These are phyloP conservation scores for Netelia fuscicornis DNA, from an alignment of 2,888 invertebrate species.

Conservation along the genomic window DNA sequence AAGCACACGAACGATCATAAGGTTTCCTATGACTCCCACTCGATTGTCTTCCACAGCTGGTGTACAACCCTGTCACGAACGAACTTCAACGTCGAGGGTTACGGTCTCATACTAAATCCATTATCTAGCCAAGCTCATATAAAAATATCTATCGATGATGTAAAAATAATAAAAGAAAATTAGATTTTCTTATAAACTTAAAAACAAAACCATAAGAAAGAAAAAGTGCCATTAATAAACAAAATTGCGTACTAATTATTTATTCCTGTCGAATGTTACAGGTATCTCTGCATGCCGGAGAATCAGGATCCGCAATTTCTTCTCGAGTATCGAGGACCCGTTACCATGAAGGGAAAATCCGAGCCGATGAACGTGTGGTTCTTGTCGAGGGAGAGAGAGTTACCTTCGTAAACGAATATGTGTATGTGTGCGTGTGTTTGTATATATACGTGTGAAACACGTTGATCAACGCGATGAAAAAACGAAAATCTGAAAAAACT, in stretches of 20 bases:
- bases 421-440: conserved; percentile 36
- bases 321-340: conserved; percentile 94
- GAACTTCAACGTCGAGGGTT: conserved; percentile 32
- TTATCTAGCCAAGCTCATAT: neutral
- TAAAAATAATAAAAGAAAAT: too few relatives aligned
- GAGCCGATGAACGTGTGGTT: conserved; percentile 98
- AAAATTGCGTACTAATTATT: conserved; percentile 13
- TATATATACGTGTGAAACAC: neutral
- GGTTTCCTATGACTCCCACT: conserved; percentile 75
- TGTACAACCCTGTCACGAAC: conserved; percentile 30
- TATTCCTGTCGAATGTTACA: conserved; percentile 81
- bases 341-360: conserved; percentile 96
- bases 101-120: conserved; percentile 21
- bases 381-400: conserved; percentile 86
- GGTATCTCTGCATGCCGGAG: conserved; percentile 92
- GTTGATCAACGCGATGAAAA: neutral
- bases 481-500: conserved; percentile 37
- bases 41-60: conserved; percentile 31
- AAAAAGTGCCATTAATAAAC: neutral
- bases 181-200: neutral
- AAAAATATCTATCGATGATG: neutral
- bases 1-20: conserved; percentile 71
- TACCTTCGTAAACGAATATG: conserved; percentile 74
- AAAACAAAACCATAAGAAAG: conserved; percentile 13
- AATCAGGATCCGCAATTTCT: conserved; percentile 94